Evolutionary conservation across 2,797 vertebrate genomes (phyloP), one percentile per base, ranked within the genome.

Genomic region (Meda fulgida): DNA sequence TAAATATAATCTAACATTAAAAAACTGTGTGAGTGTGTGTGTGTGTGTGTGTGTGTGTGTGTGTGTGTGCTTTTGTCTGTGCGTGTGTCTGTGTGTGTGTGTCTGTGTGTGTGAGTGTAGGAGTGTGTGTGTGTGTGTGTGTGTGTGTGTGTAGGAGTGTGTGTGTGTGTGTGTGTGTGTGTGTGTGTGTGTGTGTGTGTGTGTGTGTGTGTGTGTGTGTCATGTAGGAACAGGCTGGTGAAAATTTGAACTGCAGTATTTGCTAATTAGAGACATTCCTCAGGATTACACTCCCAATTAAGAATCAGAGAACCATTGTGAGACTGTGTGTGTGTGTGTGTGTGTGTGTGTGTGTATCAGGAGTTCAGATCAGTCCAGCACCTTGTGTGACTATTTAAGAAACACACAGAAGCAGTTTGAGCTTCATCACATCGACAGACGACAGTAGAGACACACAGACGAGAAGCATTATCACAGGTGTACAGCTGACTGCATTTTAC

Each of bases 251-350:
- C 91, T 90, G 88, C 85, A 84, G 81, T 90, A 93, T 90, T 91
- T 76, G 89, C 94, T 94, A 95, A 95, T 96, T 93, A 94, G 93
- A 90, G 87, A 87, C 94, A 96, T 96, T 96, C 95, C 93, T 93
- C 66, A 31, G 94, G 95, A 95, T 95, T 96, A 96, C 92, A 93
- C 90, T 13, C 89, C 93, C 94, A 96, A 95, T 96, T 95, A 95
- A 94, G 93, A 91, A 94, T 95, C 92, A 95, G 93, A 93, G 94
- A 93, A 73, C 94, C 92, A 94, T 95, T 95, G 94, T 96, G 48
- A 91, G 89, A 92, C 87, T 88, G 84, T 93, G 89, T 94, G 93
- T 92, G 92, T 94, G 53, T 89, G 92, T 91, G 92, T 91, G 86
- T 93, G 93, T 89, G 89, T 91, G 77, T 81, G 11, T 65, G 89